phyloP scores from a whole-genome alignment of 1,140 invertebrate genomes.

The Platyscapa corneri region DNA sequence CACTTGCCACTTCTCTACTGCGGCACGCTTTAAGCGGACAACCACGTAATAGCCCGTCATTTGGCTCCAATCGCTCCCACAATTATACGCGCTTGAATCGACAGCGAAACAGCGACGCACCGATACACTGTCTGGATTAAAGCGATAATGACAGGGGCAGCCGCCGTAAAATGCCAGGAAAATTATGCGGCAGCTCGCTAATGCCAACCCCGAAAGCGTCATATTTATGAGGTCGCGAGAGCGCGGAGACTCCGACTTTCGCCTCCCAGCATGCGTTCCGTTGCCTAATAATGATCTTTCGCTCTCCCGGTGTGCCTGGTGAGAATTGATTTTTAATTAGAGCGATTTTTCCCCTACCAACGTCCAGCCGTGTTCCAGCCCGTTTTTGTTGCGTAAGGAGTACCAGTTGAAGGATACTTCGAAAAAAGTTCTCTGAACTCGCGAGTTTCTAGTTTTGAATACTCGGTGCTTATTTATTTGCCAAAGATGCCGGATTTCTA shows the following conservation, averaged over 20 bases:
- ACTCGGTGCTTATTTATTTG: too few species aligned
- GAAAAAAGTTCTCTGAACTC: too few species aligned
- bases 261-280: background rate
- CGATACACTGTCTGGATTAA: background rate
- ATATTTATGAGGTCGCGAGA: constrained; percentile 16
- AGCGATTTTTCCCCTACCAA: background rate
- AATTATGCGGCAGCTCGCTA: constrained; percentile 21
- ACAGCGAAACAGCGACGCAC: background rate
- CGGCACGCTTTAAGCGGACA: constrained; percentile 18
- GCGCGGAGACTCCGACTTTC: background rate
- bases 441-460: too few species aligned
- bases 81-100: constrained; percentile 23
- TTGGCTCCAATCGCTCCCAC: background rate
- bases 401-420: too few species aligned
- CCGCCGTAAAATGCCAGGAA: background rate
- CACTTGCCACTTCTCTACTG: background rate
- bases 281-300: too few species aligned
- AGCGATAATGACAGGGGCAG: constrained; percentile 33
- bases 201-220: background rate
- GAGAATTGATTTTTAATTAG: constrained; percentile 45
- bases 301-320: background rate
- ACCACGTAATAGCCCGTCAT: constrained; percentile 33
- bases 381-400: background rate
- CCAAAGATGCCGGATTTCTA: too few species aligned
- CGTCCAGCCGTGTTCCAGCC: background rate